Evolutionary conservation across 2,888 invertebrate genomes (phyloP), one percentile per base, ranked within the genome.

Genomic region (Maniola hyperantus): DNA sequence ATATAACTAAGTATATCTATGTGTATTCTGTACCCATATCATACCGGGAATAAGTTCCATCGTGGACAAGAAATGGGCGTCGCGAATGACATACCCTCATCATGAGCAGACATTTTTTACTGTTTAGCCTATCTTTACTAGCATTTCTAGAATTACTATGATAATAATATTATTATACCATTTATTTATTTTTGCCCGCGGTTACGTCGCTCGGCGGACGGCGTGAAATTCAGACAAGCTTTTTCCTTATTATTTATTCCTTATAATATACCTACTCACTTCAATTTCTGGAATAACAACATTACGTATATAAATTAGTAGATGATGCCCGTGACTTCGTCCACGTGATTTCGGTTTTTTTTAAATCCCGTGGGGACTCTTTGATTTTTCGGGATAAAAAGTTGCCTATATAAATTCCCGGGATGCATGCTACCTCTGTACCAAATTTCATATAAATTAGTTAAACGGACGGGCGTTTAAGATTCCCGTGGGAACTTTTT

Each of bases 11-110:
- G n/a, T n/a, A n/a, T n/a, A n/a, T n/a, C n/a, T 20, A 18, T 20
- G 5, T 6, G 13, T 54, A 26, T 26, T 10, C 15, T 11, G 15
- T 50, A 46, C 26, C 39, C 50, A 39, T 36, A 48, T 48, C 53
- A 64, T n/a, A 10, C 46, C n/a, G 5, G 20, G 20, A 55, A 64
- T 64, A 55, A 48, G 48, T 55, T 55, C 46, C 13, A 54, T 78
- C 77, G 76, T 74, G 74, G 76, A 77, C 76, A 74, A 71, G 77
- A 76, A 80, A 79, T 79, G 80, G 77, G 77, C 79, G 80, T 77
- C 76, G 67, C 72, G 69, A 74, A 77, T 78, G 80, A 77, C 79
- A 77, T 74, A 82, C 84, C 83, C 82, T 79, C 77, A 77, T 84
- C 84, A 83, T 71, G 66, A 62, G 50, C 58, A 59, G 26, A 53